These are phyloP conservation scores for Pseudobourletiella spinata DNA, from an alignment of 1,140 invertebrate genomes.

Conservation along the genomic window DNA sequence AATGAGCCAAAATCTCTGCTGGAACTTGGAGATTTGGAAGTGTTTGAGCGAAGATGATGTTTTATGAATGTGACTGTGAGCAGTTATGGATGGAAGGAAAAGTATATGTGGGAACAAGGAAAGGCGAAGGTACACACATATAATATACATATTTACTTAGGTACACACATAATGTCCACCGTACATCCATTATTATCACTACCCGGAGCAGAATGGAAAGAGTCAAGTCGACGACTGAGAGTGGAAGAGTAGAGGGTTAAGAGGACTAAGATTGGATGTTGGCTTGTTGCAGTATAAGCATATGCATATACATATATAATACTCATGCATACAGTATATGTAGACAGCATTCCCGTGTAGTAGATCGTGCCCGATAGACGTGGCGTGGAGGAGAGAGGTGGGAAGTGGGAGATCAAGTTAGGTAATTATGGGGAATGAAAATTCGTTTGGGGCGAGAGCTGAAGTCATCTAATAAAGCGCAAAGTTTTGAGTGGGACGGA, in stretches of 20 bases:
- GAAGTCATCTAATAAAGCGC: conserved; percentile 35
- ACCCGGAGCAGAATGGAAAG: too few relatives aligned
- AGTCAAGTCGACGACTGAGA: too few relatives aligned
- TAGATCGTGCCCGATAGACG: too few relatives aligned
- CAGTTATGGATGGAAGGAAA: background rate
- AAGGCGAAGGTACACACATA: background rate
- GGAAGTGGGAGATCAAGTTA: conserved; percentile 9
- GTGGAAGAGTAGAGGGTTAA: conserved; percentile 10
- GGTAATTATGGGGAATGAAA: conserved; percentile 36
- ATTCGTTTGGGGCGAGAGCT: conserved; percentile 34
- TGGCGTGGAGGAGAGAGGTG: background rate
- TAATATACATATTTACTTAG: too few relatives aligned
- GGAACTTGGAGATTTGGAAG: background rate
- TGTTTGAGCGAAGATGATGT: background rate
- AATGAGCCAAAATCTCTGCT: background rate
- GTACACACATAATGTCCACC: too few relatives aligned
- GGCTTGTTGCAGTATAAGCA: too few relatives aligned
- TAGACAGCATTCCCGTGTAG: too few relatives aligned
- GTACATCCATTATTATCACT: too few relatives aligned
- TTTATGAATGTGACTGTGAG: conserved; percentile 2
- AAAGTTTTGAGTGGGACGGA: conserved; percentile 26
- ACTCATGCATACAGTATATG: too few relatives aligned
- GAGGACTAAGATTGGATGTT: background rate
- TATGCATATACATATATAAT: too few relatives aligned
- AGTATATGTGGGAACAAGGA: background rate